Conservation (phyloP, 2,888 invertebrate species). For the Vandiemenella viatica region DNA sequence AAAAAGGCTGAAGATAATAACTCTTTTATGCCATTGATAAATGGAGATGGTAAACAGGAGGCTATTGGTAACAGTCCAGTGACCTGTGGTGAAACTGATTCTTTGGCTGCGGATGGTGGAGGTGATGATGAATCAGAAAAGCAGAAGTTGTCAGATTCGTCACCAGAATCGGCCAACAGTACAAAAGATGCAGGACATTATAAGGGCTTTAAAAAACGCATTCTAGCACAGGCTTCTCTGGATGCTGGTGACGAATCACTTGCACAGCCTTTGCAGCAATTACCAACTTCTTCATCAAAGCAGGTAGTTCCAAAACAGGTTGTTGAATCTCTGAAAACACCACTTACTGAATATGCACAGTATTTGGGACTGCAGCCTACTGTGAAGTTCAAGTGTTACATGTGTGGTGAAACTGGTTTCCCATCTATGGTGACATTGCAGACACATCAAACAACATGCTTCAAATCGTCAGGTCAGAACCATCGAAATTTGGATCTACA, state of each 20-base stretch:
- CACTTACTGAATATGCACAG: constrained; percentile 45
- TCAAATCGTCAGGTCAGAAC: constrained; percentile 20
- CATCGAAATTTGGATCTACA: no score
- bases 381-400: constrained; percentile 57
- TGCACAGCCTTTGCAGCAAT: not conserved
- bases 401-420: constrained; percentile 53
- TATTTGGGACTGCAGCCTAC: constrained; percentile 55
- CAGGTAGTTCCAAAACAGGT: constrained; percentile 5
- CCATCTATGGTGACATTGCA: constrained; percentile 48
- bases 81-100: no score
- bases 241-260: not conserved
- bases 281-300: not conserved
- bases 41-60: no score
- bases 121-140: not conserved
- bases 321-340: constrained; percentile 8
- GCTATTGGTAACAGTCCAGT: no score
- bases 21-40: no score
- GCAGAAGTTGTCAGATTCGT: not conserved
- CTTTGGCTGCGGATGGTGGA: no score
- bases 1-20: no score
- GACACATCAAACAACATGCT: constrained; percentile 51
- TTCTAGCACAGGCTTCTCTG: constrained; percentile 6
- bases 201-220: constrained; percentile 12
- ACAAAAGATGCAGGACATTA: not conserved
- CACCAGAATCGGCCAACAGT: not conserved